These are phyloP conservation scores for Drosophila sproati DNA, from an alignment of 1,140 invertebrate species.

Conservation along the genomic window DNA sequence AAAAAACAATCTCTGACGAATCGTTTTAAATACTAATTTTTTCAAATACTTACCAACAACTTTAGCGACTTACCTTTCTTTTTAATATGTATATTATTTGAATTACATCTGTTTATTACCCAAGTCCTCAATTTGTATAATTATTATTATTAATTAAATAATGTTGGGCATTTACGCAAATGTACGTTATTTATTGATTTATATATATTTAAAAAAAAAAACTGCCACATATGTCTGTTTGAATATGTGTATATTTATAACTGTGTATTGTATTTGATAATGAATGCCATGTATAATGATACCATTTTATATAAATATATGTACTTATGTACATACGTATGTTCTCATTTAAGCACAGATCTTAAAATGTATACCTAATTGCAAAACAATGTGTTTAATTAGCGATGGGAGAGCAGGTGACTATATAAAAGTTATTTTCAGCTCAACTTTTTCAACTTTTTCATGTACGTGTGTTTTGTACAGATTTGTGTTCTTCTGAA, in stretches of 20 bases:
- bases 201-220: constrained; percentile 9
- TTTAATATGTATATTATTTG: constrained; percentile 3
- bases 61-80: not conserved
- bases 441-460: not conserved
- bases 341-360: not conserved
- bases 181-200: constrained; percentile 7
- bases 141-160: constrained; percentile 22
- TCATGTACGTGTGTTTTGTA: not conserved
- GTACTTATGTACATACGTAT: constrained; percentile 5
- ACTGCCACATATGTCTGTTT: not conserved
- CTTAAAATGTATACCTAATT: constrained; percentile 25
- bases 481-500: constrained; percentile 10
- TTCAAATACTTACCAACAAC: not conserved
- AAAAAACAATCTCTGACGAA: not conserved
- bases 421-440: not conserved
- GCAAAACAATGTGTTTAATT: constrained; percentile 24
- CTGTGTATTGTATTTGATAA: constrained; percentile 29
- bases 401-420: not conserved
- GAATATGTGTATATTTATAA: constrained; percentile 15
- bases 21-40: constrained; percentile 15
- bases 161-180: constrained; percentile 41
- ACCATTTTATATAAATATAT: constrained; percentile 16
- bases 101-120: constrained; percentile 9
- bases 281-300: constrained; percentile 30
- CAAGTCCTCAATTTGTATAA: constrained; percentile 14